phyloP scores from a whole-genome alignment of 1,140 invertebrate genomes.

The Camponotus pennsylvanicus region DNA sequence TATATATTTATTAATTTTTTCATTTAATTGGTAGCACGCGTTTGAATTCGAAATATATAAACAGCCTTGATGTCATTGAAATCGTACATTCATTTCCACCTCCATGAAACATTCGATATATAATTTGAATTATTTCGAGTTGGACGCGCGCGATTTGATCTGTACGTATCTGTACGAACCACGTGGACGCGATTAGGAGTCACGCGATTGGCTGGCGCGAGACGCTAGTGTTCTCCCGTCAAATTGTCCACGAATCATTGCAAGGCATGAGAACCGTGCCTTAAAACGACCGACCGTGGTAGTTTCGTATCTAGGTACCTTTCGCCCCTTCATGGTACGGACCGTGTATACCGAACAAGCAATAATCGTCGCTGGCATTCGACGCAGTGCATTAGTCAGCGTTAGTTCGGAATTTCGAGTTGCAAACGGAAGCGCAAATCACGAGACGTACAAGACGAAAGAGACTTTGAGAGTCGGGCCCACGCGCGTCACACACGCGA shows the following conservation, averaged over 20 bases:
- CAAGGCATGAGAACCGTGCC: background rate
- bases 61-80: background rate
- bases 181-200: no score
- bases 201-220: no score
- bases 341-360: constrained; percentile 74
- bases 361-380: constrained; percentile 80
- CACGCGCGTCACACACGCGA: constrained; percentile 60
- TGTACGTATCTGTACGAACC: no score
- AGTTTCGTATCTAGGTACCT: constrained; percentile 65
- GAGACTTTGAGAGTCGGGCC: constrained; percentile 42
- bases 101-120: background rate
- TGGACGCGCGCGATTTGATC: no score
- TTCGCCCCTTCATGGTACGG: constrained; percentile 73
- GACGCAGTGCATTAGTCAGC: constrained; percentile 82
- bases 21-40: no score
- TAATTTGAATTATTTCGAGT: no score
- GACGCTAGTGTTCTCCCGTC: no score
- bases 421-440: constrained; percentile 64
- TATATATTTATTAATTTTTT: no score
- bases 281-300: background rate
- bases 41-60: no score
- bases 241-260: background rate
- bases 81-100: background rate
- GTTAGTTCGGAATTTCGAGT: constrained; percentile 75
- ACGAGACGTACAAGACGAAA: constrained; percentile 56